Evolutionary conservation across 2,797 vertebrate species (phyloP), one percentile per base, ranked within the genome.

Genomic region (Crenichthys baileyi): DNA sequence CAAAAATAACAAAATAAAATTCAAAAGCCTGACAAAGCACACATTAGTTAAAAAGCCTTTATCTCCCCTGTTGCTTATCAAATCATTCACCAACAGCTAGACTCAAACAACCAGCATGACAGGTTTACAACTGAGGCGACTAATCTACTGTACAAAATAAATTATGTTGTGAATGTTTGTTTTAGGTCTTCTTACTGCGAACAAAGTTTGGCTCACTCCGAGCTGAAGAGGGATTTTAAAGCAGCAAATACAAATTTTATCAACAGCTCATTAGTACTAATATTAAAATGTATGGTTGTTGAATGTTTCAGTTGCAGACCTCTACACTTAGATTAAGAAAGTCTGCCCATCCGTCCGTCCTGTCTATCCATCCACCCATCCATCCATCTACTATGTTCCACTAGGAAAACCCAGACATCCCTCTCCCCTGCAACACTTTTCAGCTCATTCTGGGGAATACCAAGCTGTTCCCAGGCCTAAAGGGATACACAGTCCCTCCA

Each of bases 91-190:
- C 44, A 56, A 55, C 50, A 76, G 39, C 55, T 29, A 84, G 50
- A 78, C 60, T 53, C 80, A 60, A 56, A 75, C 77, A 85, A 58
- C 78, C 63, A 60, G 29, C 26, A 60, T 81, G 46, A 80, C 51
- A 70, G 39, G 12, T 82, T 77, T 77, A 39, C 51, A 85, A 82
- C 24, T 58, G 51, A 79, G 70, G 65, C 0, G 4, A 70, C 80
- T 83, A 77, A 81, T 86, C 76, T 73, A 50, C 74, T 81, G 26
- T 71, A 76, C 20, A 73, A 83, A 61, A 87, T 73, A 83, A 79
- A 83, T 81, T 16, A 74, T 74, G 58, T 44, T 75, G 22, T 74
- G 72, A 77, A 73, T 36, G 22, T 1, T 72, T 86, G 48, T 70
- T 76, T 84, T 74, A 78, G 5, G 60, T 83, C 61, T 77, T 55